A percentile compares a stretch with the other conserved stretches of the same genome.
Conservation (phyloP, 2,888 invertebrate species). For the Margaritifera margaritifera region DNA sequence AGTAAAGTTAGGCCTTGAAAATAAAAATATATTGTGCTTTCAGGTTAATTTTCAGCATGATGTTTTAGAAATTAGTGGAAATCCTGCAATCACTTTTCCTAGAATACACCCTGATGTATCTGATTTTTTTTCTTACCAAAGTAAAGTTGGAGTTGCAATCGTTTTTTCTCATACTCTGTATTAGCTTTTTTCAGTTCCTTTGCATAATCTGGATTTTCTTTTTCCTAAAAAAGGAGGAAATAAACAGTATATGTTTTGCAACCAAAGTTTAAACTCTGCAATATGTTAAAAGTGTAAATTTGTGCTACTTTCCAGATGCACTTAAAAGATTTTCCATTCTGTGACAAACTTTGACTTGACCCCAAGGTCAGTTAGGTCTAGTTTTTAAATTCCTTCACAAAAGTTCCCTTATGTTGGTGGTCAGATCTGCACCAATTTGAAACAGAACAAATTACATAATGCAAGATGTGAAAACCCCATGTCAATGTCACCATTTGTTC, state of each 20-base stretch:
- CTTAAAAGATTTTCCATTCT: too few relatives aligned
- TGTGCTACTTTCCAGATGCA: too few relatives aligned
- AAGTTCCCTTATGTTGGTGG: too few relatives aligned
- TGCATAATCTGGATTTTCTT: conserved; percentile 96
- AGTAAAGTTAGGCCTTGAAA: not conserved
- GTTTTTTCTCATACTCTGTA: conserved; percentile 91
- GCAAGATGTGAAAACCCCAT: too few relatives aligned
- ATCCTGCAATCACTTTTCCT: not conserved
- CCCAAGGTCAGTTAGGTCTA: too few relatives aligned
- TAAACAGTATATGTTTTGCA: not conserved
- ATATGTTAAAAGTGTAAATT: not conserved
- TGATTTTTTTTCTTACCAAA: conserved; percentile 76
- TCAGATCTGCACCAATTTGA: too few relatives aligned
- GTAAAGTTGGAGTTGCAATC: conserved; percentile 90
- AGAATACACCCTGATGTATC: not conserved
- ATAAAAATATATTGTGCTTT: conserved; percentile 4
- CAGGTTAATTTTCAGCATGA: not conserved
- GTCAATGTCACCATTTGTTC: too few relatives aligned
- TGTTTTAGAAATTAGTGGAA: not conserved
- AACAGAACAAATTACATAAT: too few relatives aligned
- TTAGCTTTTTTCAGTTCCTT: conserved; percentile 87
- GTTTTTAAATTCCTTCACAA: too few relatives aligned
- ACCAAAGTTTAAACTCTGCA: not conserved
- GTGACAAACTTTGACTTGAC: too few relatives aligned
- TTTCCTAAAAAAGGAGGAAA: conserved; percentile 79